Evolutionary conservation across 2,113 vertebrate genomes (phyloP).

Genomic region (Bucco capensis): DNA sequence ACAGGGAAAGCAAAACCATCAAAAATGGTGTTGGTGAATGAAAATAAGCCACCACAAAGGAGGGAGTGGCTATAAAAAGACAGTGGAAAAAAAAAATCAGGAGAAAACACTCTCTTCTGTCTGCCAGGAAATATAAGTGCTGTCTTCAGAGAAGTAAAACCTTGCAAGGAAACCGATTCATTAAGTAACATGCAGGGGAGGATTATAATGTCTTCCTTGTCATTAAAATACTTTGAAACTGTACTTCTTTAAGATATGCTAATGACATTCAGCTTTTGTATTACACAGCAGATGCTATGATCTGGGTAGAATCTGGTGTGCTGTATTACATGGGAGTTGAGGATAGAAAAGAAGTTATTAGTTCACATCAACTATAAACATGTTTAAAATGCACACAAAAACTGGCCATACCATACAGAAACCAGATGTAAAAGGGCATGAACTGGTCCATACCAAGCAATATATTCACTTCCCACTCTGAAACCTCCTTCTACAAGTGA

Average conservation of each 20-base stretch:
- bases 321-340: background rate
- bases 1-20: background rate
- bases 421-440: background rate
- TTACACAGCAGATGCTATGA: background rate
- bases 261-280: conserved; percentile 17
- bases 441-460: background rate
- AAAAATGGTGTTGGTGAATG: background rate
- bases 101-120: background rate
- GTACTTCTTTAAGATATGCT: conserved; percentile 4
- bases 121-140: background rate
- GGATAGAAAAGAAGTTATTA: background rate
- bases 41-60: background rate
- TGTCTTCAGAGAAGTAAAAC: conserved; percentile 29
- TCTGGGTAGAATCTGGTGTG: background rate
- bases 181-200: conserved; percentile 28
- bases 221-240: conserved; percentile 51
- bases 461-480: background rate
- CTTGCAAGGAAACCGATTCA: conserved; percentile 34
- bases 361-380: background rate
- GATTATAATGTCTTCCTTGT: conserved; percentile 13
- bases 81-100: background rate
- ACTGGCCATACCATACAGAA: background rate
- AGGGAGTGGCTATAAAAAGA: background rate
- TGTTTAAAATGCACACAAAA: background rate
- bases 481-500: background rate